Evolutionary conservation across 2,888 invertebrate genomes (phyloP).

Genomic region (Anaspis maculata): DNA sequence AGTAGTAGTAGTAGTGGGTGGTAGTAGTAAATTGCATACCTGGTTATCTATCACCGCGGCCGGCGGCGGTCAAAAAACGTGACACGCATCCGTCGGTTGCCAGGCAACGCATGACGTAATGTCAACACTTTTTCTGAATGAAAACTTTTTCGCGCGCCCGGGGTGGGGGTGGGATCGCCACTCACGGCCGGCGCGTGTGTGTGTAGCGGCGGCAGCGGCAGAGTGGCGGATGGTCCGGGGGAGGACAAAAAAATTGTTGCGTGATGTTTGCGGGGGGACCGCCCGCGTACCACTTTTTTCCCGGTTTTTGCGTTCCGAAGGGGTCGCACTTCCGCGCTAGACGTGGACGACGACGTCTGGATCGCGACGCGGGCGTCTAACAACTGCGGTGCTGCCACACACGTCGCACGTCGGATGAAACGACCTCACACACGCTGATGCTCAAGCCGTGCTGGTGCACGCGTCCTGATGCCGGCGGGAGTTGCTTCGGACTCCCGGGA

Average conservation of each 20-base stretch:
- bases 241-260: conserved; percentile 38
- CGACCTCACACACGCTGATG: conserved; percentile 12
- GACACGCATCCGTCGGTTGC: conserved; percentile 35
- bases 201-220: too few species aligned
- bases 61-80: conserved; percentile 13
- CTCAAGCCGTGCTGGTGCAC: conserved; percentile 10
- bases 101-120: conserved; percentile 39
- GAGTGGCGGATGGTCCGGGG: too few species aligned
- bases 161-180: too few species aligned
- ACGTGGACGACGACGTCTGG: conserved; percentile 19
- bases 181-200: too few species aligned
- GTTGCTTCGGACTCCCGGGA: too few species aligned
- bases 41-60: too few species aligned
- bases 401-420: conserved; percentile 12
- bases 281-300: too few species aligned
- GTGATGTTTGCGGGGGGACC: too few species aligned
- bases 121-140: conserved; percentile 49
- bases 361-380: conserved; percentile 15
- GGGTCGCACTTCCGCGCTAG: too few species aligned
- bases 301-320: too few species aligned
- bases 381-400: conserved; percentile 22
- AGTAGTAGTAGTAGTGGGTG: too few species aligned
- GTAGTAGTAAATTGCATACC: too few species aligned
- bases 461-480: not conserved
- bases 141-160: conserved; percentile 49